Evolutionary conservation across 2,797 vertebrate genomes (phyloP).

Genomic region (Sebastes cheni): DNA sequence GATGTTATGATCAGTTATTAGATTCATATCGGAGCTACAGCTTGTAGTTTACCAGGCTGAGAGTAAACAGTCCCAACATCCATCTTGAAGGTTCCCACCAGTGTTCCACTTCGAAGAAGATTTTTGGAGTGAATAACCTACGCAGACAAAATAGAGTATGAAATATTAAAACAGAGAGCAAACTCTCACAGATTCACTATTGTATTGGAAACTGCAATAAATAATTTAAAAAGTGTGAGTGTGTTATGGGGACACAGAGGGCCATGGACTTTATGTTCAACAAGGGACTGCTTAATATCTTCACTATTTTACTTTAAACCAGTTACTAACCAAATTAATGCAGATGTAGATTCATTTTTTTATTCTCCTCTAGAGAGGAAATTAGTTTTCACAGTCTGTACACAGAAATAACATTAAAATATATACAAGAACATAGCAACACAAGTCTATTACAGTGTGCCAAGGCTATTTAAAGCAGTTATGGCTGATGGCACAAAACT

Average conservation of each 20-base stretch:
- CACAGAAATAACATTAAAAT: background rate
- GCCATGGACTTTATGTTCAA: background rate
- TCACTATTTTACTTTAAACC: background rate
- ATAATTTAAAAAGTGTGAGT: background rate
- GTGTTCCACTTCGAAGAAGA: conserved; percentile 92
- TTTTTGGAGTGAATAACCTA: conserved; percentile 99
- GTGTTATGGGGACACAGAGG: background rate
- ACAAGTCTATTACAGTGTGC: background rate
- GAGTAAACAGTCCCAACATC: conserved; percentile 94
- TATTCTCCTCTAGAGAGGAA: background rate
- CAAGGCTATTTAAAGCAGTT: background rate
- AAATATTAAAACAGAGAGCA: background rate
- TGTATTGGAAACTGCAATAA: background rate
- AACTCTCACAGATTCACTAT: background rate
- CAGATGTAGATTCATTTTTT: background rate
- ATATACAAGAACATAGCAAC: background rate
- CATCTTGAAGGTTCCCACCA: conserved; percentile 96
- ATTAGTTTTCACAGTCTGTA: background rate
- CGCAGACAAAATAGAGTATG: background rate
- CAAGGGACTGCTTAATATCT: background rate
- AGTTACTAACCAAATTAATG: background rate
- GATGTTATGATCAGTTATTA: background rate
- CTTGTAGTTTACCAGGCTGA: conserved; percentile 86
- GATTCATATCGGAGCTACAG: background rate
- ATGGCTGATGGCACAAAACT: background rate